Evolutionary conservation across 2,888 invertebrate genomes (phyloP).

Genomic region (Apodemia zela): DNA sequence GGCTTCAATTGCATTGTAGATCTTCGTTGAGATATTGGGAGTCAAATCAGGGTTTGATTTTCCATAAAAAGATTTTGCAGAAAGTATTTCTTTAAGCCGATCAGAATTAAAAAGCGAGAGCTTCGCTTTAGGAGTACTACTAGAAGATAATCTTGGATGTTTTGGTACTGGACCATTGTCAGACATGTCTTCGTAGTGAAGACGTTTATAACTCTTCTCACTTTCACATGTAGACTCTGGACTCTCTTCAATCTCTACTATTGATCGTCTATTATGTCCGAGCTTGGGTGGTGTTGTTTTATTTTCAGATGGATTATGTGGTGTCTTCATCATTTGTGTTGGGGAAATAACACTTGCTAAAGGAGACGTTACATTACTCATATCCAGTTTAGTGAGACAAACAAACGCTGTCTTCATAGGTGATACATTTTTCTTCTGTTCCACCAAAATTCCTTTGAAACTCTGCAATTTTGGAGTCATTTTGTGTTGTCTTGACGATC

Average conservation of each 20-base stretch:
- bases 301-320: constrained; percentile 55
- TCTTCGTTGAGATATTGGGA: constrained; percentile 47
- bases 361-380: constrained; percentile 35
- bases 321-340: constrained; percentile 66
- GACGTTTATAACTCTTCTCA: constrained; percentile 62
- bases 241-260: constrained; percentile 61
- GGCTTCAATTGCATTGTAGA: constrained; percentile 57
- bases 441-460: constrained; percentile 63
- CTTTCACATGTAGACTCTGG: constrained; percentile 60
- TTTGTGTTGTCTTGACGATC: constrained; percentile 49
- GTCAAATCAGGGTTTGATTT: constrained; percentile 67
- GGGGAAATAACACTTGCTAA: constrained; percentile 48
- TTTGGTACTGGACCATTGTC: constrained; percentile 57
- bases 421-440: constrained; percentile 60
- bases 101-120: constrained; percentile 67
- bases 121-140: constrained; percentile 62
- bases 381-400: constrained; percentile 62
- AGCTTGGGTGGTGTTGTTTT: constrained; percentile 66
- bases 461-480: constrained; percentile 59
- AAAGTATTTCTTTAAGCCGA: constrained; percentile 68
- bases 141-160: constrained; percentile 55
- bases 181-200: constrained; percentile 55
- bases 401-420: constrained; percentile 54
- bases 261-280: constrained; percentile 53
- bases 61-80: constrained; percentile 79